phyloP scores from a whole-genome alignment of 2,113 vertebrate species.

The Sceloporus tristichus region DNA sequence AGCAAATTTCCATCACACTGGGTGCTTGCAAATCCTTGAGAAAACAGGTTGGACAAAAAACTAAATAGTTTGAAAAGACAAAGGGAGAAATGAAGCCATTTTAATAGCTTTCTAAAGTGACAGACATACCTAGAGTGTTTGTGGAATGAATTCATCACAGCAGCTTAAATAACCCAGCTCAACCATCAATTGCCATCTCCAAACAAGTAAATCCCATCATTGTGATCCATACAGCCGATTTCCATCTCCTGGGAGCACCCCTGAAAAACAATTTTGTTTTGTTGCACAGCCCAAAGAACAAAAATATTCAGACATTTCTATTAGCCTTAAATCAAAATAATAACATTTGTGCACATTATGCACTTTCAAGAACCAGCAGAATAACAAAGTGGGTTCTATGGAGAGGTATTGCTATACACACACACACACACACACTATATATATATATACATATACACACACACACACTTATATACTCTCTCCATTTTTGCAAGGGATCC shows the following conservation, averaged over 20 bases:
- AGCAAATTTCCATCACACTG: slow-evolving; percentile 50
- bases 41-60: not conserved
- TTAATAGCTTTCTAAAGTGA: slow-evolving; percentile 31
- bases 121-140: not conserved
- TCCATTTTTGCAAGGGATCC: too few relatives aligned
- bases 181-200: not conserved
- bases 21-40: slow-evolving; percentile 40
- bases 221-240: slow-evolving; percentile 16
- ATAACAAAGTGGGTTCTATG: not conserved
- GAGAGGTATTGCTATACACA: not conserved
- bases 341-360: not conserved
- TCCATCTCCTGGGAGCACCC: slow-evolving; percentile 6
- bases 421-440: too few relatives aligned
- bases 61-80: slow-evolving; percentile 5
- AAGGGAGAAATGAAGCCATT: slow-evolving; percentile 15
- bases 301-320: slow-evolving; percentile 14
- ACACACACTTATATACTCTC: too few relatives aligned
- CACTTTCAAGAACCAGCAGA: not conserved
- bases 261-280: not conserved
- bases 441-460: too few relatives aligned
- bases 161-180: slow-evolving; percentile 29
- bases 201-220: slow-evolving; percentile 38
- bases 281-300: not conserved
- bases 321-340: not conserved
- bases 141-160: not conserved